Base-by-base conservation (phyloP, 2,888 invertebrate genomes). In the Nomada goodeniana region DNA sequence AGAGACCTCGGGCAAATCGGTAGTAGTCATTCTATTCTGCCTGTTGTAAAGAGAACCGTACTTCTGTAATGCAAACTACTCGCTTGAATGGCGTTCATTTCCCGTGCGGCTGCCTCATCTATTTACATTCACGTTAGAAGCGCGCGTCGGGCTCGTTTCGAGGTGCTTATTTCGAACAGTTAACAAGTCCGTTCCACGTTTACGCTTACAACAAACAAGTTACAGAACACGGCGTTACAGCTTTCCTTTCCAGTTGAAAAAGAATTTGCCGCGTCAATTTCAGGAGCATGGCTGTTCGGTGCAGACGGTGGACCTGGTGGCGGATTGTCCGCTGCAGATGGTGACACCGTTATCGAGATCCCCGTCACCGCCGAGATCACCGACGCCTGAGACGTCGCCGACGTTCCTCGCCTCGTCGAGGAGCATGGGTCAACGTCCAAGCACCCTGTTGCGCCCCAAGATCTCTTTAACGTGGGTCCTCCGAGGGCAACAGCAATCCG, bases 401-500 rank as follows among this genome's bases (percentile, higher is more conserved):
- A 80, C 85, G 67, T 75, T 73, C 71, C 68, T 79, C 47, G 65
- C 82, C 42, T 69, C 77, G 47, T 70, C 84, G 74, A 82, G 84
- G 86, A 92, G 88, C 81, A 93, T 93, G 93, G 93, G 93, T 71
- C 93, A 93, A 86, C 89, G 92, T 76, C 87, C 92, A 63, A 93
- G 93, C 83, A 88, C 91, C 55, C 80, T 90, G 42, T 85, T 91
- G 82, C 91, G 92, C 89, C 95, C 96, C 84, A 97, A 96, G 93
- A 95, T 97, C 93, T 96, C 97, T 76, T 94, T 97, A 76, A 96
- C 96, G 71, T 97, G 97, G 97, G 96, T 97, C 76, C 94, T 97
- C 57, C 95, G 96, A 90, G 96, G 96, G 86, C 95, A 96, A 88
- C 94, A 91, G 53, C 89, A 89, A 44, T 76, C 89, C 44, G 92